Base-by-base conservation (phyloP, 2,888 invertebrate genomes). In the Hydriomena furcata region DNA sequence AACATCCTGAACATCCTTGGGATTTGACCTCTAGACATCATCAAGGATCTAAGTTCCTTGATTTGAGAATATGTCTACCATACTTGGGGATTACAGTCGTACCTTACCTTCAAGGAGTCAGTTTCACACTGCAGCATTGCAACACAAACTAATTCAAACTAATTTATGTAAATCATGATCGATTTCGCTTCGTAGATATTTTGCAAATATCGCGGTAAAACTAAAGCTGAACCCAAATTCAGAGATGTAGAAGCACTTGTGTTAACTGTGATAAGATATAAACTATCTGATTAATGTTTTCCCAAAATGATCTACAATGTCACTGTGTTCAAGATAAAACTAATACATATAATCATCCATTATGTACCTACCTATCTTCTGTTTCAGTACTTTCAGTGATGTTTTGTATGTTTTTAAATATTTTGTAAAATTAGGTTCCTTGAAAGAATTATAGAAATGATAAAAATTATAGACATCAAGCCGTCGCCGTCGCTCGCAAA, bases 51-150 rank as follows among this genome's bases (percentile, higher is more conserved):
- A n/a, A n/a, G n/a, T n/a, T n/a, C n/a, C n/a, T n/a, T n/a, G n/a
- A n/a, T n/a, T n/a, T n/a, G n/a, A n/a, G n/a, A n/a, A n/a, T n/a
- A n/a, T n/a, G n/a, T n/a, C n/a, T n/a, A n/a, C n/a, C n/a, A n/a
- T n/a, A n/a, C n/a, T n/a, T n/a, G n/a, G n/a, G n/a, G n/a, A n/a
- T n/a, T n/a, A n/a, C n/a, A n/a, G n/a, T n/a, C n/a, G n/a, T n/a
- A n/a, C 42, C 71, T 71, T 64, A 85, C 85, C 76, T 79, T 78
- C 31, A 71, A 56, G 21, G 76, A 72, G 13, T 77, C 79, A 8
- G 68, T 58, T 65, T 84, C 84, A 60, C 79, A 75, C 52, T 79
- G 69, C 63, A 85, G 56, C 84, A 84, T 85, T 37, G 64, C 63
- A 7, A 37, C 37, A 28, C 34, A 32, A 27, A 49, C n/a, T n/a